Evolutionary conservation across 1,140 invertebrate genomes (phyloP), one percentile per base, ranked within the genome.

Genomic region (Amphibalanus amphitrite): DNA sequence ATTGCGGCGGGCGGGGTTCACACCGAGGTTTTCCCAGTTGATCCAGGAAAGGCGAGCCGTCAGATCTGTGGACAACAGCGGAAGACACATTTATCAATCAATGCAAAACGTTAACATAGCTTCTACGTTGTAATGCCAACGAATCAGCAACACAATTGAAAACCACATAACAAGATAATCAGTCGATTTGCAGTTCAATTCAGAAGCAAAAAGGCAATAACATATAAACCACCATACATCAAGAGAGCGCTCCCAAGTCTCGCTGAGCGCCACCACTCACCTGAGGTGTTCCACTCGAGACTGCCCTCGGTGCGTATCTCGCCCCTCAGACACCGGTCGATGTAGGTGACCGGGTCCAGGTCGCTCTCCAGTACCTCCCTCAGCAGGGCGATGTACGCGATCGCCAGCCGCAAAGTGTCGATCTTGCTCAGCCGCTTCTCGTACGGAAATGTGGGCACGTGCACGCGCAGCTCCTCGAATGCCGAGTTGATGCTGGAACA

Each of bases 401-500:
- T 97, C 26, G 95, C 95, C 71, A 98, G 81, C 3, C 95, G 86
- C 0, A 98, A 82, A 0, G 95, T 98, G 82, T 98, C 95, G 74
- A 98, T 97, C 83, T 98, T 98, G 73, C 93, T 96, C 3, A 98
- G 84, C 4, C 96, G 83, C 79, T 98, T 98, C 82, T 99, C 96
- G 78, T 97, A 99, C 0, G 96, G 96, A 81, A 99, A 98, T 67
- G 95, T 98, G 38, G 96, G 96, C 73, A 99, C 95, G 81, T 97
- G 93, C 72, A 91, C 89, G 70, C 92, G 84, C 74, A 95, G 85
- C 80, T 94, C 91, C 82, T 97, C 93, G 85, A 98, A 98, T 79
- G 95, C 95, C 81, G 92, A 93, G 88, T 98, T 98, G 84, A 98
- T 97, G 87, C 93, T 97, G 72, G 69, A 73, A 71, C 64, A 65